Evolutionary conservation across 2,888 invertebrate genomes (phyloP), one percentile per base, ranked within the genome.

Genomic region (Drosophila basisetae): DNA sequence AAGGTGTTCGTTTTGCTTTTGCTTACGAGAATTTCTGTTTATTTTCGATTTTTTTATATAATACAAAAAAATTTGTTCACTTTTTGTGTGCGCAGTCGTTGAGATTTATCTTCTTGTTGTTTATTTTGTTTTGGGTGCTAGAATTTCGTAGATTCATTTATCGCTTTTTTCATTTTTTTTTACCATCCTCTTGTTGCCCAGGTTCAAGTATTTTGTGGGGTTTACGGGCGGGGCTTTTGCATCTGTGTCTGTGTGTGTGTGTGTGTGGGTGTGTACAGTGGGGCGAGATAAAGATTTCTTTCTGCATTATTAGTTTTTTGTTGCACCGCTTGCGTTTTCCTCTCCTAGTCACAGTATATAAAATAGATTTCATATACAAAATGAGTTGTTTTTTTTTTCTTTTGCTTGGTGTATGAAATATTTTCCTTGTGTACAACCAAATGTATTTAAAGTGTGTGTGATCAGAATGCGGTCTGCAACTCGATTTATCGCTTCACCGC

Each of bases 81-180:
- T 67, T 82, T 73, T 78, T 75, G 79, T 87, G 90, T 87, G 87
- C 87, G 87, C 90, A 90, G 90, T 87, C 90, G 87, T 85, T 85
- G 87, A 85, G 89, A 74, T 88, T 83, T 82, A 76, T 75, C 56
- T 68, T 68, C 25, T 75, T 66, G 7, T 71, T 77, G 18, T 64
- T 64, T 52, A 47, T 70, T 50, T 59, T 33, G 53, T 76, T 61
- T 64, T 56, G 65, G 61, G 69, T 68, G 68, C 67, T 70, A 70
- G n/a, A 82, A 33, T 65, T 81, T 56, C 22, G n/a, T 62, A 43
- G 43, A 30, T 71, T 37, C 58, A 59, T 71, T 66, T 66, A 61
- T 77, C 76, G 28, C 31, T 30, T 52, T 52, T 54, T 22, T 22
- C 22, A 22, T 5, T 31, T 31, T 22, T 4, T 68, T 41, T n/a